A percentile compares a stretch with the other conserved stretches of the same genome.
phyloP scores from a whole-genome alignment of 2,113 vertebrate species.

The Gymnobelideus leadbeateri region DNA sequence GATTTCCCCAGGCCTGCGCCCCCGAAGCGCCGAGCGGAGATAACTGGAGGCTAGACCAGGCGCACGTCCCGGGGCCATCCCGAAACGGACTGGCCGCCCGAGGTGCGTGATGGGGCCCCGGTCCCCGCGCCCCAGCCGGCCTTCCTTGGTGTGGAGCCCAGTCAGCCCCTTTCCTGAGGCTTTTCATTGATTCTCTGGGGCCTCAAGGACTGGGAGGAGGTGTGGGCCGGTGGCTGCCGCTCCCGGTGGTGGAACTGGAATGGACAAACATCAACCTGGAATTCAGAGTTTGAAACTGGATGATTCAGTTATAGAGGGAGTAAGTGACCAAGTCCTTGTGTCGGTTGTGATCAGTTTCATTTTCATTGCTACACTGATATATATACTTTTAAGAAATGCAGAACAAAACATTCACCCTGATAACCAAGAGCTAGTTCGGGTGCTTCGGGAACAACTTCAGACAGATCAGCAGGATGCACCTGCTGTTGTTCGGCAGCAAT shows the following conservation, averaged over 20 bases:
- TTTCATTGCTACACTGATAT: no score
- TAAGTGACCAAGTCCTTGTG: no score
- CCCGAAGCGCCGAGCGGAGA: neutral
- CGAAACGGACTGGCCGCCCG: neutral
- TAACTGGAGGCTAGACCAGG: neutral
- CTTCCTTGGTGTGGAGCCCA: neutral
- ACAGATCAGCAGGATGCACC: conserved; percentile 89
- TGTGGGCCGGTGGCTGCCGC: neutral
- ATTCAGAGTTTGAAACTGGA: no score
- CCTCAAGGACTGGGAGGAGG: neutral
- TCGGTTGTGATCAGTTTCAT: no score
- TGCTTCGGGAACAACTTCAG: no score
- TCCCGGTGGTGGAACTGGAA: neutral
- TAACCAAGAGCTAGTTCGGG: no score
- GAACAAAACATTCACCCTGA: no score
- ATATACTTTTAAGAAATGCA: no score
- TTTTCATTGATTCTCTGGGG: neutral
- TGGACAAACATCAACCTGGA: no score
- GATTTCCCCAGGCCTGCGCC: neutral
- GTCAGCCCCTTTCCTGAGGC: neutral
- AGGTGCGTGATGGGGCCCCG: neutral
- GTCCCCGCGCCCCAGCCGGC: neutral
- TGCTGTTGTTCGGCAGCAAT: conserved; percentile 88
- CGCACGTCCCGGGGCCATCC: neutral
- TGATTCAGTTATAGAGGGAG: no score